Conservation (phyloP, 2,797 vertebrate genomes). For the Syngnathus rostellatus region DNA sequence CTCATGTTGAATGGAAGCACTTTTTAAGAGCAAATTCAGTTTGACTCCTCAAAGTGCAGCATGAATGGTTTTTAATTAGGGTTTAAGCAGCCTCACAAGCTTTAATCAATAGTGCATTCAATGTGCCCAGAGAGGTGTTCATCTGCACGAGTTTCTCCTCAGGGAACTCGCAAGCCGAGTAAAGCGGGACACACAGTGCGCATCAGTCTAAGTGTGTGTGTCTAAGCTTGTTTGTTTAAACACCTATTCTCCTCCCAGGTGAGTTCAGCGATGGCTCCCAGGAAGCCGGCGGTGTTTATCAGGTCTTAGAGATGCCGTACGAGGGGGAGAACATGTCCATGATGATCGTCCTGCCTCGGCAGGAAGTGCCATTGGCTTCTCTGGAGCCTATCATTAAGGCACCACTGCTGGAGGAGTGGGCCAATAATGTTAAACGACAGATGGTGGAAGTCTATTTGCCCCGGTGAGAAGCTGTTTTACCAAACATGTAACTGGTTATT, state of each 20-base stretch:
- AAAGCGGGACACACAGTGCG: not conserved
- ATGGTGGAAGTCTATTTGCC: slow-evolving; percentile 97
- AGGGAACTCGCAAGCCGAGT: not conserved
- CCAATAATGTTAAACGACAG: slow-evolving; percentile 89
- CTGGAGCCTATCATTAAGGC: slow-evolving; percentile 90
- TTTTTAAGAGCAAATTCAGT: not conserved
- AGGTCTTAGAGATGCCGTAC: slow-evolving; percentile 95
- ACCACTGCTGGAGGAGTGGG: slow-evolving; percentile 90
- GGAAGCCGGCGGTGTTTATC: slow-evolving; percentile 94
- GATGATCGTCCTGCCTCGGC: slow-evolving; percentile 89
- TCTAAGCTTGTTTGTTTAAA: not conserved
- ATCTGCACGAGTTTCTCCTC: not conserved
- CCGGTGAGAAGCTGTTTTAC: slow-evolving; percentile 65
- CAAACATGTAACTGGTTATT: too few relatives aligned
- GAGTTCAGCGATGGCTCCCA: slow-evolving; percentile 97
- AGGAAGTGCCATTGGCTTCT: slow-evolving; percentile 87
- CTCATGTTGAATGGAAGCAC: not conserved
- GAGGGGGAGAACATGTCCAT: slow-evolving; percentile 91
- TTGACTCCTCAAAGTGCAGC: not conserved
- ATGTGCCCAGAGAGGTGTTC: not conserved
- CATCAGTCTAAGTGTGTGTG: not conserved
- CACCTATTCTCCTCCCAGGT: slow-evolving; percentile 57
- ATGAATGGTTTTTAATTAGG: not conserved
- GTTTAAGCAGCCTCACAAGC: not conserved
- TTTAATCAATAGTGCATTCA: not conserved